Evolutionary conservation across 1,140 invertebrate genomes (phyloP).

Genomic region (Bombus confusus): DNA sequence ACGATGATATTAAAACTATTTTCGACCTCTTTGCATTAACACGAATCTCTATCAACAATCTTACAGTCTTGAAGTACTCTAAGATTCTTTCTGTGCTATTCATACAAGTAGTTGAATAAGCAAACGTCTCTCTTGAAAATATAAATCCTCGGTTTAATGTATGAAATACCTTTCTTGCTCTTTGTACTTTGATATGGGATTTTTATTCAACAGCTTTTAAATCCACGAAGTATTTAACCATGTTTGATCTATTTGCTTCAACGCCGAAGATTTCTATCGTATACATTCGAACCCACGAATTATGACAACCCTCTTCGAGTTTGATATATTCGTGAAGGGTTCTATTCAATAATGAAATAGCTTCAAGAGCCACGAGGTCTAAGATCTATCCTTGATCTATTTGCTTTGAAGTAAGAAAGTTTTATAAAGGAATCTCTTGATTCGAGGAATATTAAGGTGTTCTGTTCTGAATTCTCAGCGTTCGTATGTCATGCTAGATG

Average conservation of each 20-base stretch:
- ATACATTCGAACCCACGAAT: not conserved
- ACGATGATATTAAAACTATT: no score
- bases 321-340: not conserved
- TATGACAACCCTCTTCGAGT: not conserved
- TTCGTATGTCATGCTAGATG: not conserved
- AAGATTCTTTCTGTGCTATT: not conserved
- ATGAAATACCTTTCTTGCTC: not conserved
- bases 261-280: conserved; percentile 5
- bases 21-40: no score
- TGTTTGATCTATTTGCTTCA: not conserved
- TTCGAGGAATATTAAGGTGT: not conserved
- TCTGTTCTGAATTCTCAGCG: not conserved
- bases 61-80: no score
- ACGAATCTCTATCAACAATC: no score
- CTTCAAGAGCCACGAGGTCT: not conserved
- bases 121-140: not conserved
- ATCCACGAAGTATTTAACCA: not conserved
- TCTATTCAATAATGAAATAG: not conserved
- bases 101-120: not conserved
- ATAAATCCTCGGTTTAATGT: not conserved
- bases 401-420: not conserved
- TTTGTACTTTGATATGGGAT: no score
- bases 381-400: conserved; percentile 1
- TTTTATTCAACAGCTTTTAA: not conserved
- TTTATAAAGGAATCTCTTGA: not conserved